A percentile compares a stretch with the other conserved stretches of the same genome.
phyloP scores from a whole-genome alignment of 1,140 invertebrate species.

The Popillia japonica region DNA sequence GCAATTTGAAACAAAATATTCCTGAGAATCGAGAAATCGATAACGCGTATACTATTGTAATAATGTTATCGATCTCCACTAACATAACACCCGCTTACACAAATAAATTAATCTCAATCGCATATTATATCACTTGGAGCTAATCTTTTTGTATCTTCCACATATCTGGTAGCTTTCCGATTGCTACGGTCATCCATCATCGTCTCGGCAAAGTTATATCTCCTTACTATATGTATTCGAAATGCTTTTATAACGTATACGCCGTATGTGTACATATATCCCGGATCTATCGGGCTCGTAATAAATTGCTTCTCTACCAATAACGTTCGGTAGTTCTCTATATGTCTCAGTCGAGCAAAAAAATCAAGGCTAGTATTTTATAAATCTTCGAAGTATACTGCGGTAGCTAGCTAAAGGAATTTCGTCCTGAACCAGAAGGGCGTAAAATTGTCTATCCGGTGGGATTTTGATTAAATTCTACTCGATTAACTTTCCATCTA shows the following conservation, averaged over 20 bases:
- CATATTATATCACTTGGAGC: background rate
- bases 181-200: slow-evolving; percentile 4
- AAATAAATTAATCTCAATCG: background rate
- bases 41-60: too few relatives aligned
- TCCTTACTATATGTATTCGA: background rate
- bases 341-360: background rate
- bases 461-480: slow-evolving; percentile 33
- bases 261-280: background rate
- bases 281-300: background rate
- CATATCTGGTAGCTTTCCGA: background rate
- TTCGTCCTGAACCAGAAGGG: background rate
- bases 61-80: too few relatives aligned
- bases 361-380: slow-evolving; percentile 23
- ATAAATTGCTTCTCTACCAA: background rate
- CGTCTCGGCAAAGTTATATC: slow-evolving; percentile 14
- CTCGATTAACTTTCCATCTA: slow-evolving; percentile 8
- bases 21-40: too few relatives aligned
- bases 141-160: background rate
- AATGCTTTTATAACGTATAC: background rate
- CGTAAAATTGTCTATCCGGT: slow-evolving; percentile 28
- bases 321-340: background rate
- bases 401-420: background rate
- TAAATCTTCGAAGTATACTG: slow-evolving; percentile 16
- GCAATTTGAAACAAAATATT: too few relatives aligned
- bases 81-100: background rate